A percentile compares a stretch with the other conserved stretches of the same genome.
These are phyloP conservation scores for Blera fallax DNA, from an alignment of 2,888 invertebrate genomes.

Conservation along the genomic window DNA sequence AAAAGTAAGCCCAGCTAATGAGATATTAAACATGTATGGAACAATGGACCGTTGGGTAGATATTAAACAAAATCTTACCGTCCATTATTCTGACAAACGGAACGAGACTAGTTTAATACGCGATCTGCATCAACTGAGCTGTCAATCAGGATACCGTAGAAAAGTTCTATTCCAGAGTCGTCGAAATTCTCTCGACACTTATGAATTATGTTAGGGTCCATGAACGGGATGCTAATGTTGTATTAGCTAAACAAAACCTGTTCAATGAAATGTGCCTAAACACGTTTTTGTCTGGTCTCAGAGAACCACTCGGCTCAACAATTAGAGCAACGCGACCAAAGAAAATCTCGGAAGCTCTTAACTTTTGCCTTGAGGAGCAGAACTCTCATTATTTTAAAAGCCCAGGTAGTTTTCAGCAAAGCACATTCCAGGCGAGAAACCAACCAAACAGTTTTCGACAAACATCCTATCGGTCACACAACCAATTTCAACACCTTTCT, in stretches of 20 bases:
- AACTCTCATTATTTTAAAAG: background rate
- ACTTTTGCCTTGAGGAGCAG: background rate
- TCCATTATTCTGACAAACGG: background rate
- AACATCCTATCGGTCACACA: too few species aligned
- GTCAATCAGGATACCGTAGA: background rate
- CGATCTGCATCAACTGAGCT: background rate
- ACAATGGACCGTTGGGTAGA: background rate
- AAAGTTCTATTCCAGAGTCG: background rate
- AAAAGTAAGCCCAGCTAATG: background rate
- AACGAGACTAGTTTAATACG: background rate
- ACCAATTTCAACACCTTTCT: too few species aligned
- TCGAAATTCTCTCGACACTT: background rate
- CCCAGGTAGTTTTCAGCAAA: too few species aligned
- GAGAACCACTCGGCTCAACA: constrained; percentile 1
- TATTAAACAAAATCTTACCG: background rate
- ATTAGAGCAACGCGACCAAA: background rate
- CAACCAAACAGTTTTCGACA: too few species aligned
- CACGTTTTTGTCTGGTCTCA: background rate
- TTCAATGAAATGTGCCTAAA: background rate
- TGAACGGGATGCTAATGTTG: background rate
- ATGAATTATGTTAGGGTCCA: background rate
- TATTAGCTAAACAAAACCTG: background rate
- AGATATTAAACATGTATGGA: background rate
- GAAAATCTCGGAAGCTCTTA: background rate
- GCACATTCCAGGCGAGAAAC: too few species aligned